phyloP scores from a whole-genome alignment of 2,113 vertebrate species.

The Seriola dumerili region DNA sequence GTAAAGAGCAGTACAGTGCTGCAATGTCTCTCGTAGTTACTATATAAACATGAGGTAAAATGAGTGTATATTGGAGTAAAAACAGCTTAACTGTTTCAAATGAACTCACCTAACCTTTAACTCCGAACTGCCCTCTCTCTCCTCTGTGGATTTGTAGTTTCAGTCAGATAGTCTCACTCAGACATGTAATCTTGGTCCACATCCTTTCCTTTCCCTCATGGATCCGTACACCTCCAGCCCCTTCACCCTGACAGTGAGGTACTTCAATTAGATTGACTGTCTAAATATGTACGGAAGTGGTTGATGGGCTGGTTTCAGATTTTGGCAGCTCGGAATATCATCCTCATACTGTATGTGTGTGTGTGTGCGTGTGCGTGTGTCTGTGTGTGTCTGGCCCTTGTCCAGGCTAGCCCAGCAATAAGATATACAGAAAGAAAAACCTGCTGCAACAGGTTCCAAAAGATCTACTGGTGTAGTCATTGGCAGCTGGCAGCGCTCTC shows the following conservation, averaged over 20 bases:
- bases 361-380: conserved; percentile 28
- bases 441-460: conserved; percentile 83
- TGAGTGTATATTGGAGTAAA: neutral
- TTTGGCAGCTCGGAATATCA: conserved; percentile 72
- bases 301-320: conserved; percentile 77
- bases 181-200: conserved; percentile 19
- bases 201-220: conserved; percentile 22
- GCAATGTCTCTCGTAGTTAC: neutral
- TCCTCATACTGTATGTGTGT: conserved; percentile 48
- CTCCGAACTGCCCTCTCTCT: conserved; percentile 10
- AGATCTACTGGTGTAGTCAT: conserved; percentile 64
- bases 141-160: conserved; percentile 8
- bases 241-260: conserved; percentile 51
- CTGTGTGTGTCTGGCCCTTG: conserved; percentile 59
- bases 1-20: neutral
- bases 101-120: conserved; percentile 61
- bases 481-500: conserved; percentile 70
- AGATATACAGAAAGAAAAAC: conserved; percentile 76
- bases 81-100: neutral
- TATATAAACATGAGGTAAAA: neutral
- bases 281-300: conserved; percentile 69
- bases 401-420: conserved; percentile 72
- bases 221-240: conserved; percentile 19
- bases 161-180: conserved; percentile 21
- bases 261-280: conserved; percentile 61